phyloP scores from a whole-genome alignment of 2,113 vertebrate species.

The Psephotus haematonotus region DNA sequence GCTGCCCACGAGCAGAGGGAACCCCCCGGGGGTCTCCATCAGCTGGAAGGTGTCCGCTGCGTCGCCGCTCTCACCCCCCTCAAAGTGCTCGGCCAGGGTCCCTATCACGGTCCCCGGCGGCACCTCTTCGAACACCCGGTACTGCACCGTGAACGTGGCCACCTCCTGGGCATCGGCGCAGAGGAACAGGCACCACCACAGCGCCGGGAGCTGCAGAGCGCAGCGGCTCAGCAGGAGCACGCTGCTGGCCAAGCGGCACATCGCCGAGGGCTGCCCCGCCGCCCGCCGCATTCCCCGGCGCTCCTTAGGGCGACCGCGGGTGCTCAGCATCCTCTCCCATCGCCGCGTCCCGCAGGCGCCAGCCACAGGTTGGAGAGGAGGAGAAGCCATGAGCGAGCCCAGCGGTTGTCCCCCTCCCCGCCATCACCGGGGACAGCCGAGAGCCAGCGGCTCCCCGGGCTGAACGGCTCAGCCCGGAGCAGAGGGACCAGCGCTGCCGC shows the following conservation, averaged over 20 bases:
- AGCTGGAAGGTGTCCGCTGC: constrained; percentile 80
- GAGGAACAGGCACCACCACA: constrained; percentile 68
- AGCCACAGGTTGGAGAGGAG: neutral
- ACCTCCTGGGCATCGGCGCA: constrained; percentile 69
- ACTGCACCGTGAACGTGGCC: constrained; percentile 76
- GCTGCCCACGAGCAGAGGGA: constrained; percentile 79
- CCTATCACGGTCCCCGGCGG: constrained; percentile 82
- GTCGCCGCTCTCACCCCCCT: constrained; percentile 64
- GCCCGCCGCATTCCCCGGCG: neutral
- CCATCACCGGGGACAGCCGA: neutral
- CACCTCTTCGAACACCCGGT: constrained; percentile 87
- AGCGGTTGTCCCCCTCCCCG: accelerated
- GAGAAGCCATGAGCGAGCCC: neutral
- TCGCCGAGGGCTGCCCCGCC: neutral
- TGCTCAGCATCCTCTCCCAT: neutral
- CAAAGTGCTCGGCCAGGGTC: constrained; percentile 79
- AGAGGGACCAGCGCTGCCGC: neutral
- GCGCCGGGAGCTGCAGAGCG: constrained; percentile 55
- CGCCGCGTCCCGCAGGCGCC: neutral
- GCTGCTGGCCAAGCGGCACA: neutral
- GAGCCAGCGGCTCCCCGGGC: neutral
- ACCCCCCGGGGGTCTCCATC: constrained; percentile 78
- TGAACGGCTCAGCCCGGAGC: neutral
- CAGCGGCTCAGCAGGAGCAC: constrained; percentile 44
- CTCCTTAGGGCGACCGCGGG: neutral